These are phyloP conservation scores for Hyppa rectilinea DNA, from an alignment of 2,888 invertebrate species.

Conservation along the genomic window DNA sequence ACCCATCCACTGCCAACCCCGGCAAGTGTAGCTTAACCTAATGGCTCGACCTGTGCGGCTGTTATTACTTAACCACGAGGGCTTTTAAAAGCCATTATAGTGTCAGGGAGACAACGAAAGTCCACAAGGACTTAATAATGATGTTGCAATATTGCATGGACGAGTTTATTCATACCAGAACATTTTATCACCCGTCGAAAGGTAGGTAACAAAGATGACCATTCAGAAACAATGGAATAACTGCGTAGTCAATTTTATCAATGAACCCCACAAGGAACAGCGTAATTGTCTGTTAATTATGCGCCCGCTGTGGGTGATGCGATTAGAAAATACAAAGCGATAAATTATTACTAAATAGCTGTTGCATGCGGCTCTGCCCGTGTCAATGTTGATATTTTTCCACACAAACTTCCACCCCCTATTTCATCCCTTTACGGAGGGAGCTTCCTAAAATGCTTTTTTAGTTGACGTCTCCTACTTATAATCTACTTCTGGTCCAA, in stretches of 20 bases:
- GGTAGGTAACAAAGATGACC: constrained; percentile 61
- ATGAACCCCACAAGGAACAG: constrained; percentile 50
- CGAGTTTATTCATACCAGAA: constrained; percentile 6
- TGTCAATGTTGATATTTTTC: too few species aligned
- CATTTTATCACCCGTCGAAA: constrained; percentile 56
- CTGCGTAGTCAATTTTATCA: constrained; percentile 59
- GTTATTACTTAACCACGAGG: too few species aligned
- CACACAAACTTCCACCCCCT: too few species aligned
- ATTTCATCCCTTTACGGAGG: too few species aligned
- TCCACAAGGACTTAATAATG: neutral
- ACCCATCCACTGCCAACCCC: too few species aligned
- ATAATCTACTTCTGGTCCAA: too few species aligned
- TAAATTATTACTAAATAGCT: constrained; percentile 13
- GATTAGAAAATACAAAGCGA: constrained; percentile 35
- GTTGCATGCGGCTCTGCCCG: too few species aligned
- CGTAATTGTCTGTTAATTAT: constrained; percentile 51
- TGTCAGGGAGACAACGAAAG: neutral
- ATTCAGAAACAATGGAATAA: constrained; percentile 61
- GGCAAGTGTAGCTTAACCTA: too few species aligned
- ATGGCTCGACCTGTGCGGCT: too few species aligned
- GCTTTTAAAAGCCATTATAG: neutral
- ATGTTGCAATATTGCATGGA: neutral
- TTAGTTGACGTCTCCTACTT: too few species aligned
- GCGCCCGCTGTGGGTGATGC: constrained; percentile 16
- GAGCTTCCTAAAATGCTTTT: too few species aligned